Base-by-base conservation (phyloP, 2,888 invertebrate genomes). In the Sphinx pinastri region DNA sequence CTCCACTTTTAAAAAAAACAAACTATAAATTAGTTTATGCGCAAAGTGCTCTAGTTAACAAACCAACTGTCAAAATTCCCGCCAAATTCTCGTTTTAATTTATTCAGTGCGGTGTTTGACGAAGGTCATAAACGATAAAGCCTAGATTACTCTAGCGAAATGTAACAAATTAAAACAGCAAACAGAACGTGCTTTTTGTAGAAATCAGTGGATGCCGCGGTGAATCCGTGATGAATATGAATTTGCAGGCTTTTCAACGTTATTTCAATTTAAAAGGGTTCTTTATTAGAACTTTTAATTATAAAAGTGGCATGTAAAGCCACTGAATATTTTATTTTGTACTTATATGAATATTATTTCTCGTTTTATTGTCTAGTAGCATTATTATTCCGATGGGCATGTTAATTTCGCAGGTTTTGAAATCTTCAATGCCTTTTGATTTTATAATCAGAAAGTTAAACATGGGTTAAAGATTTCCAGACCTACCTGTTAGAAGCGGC, bases 191-290 rank as follows among this genome's bases (percentile, higher is more conserved):
- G 63, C 47, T 19, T 49, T 38, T 49, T 49, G 49, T 47, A 49
- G 63, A 49, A 63, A 63, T 63, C 13, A 63, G 47, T 5, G 60
- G 60, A 45, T 47, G 55, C 19, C 55, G 31, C 38, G 63, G 10
- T 14, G 63, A 12, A 49, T 19, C 47, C 63, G 63, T 63, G 49
- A 45, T 60, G 45, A 63, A 63, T 49, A 63, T 49, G 19, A 49
- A 63, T 63, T 47, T 1, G 19, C 7, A 19, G 19, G 11, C 3
- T 19, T 16, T 63, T 13, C 12, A 25, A 19, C 13, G 49, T 63
- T 63, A 25, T 63, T 49, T 16, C 49, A 49, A 57, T 57, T 57
- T 57, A 57, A 63, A 63, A 63, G 47, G 49, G 13, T 63, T 49
- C 25, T 63, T 49, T 63, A 63, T 63, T 19, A 63, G 19, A 19